These are phyloP conservation scores for Corythornis cristatus DNA, from an alignment of 2,113 vertebrate genomes.

Conservation along the genomic window DNA sequence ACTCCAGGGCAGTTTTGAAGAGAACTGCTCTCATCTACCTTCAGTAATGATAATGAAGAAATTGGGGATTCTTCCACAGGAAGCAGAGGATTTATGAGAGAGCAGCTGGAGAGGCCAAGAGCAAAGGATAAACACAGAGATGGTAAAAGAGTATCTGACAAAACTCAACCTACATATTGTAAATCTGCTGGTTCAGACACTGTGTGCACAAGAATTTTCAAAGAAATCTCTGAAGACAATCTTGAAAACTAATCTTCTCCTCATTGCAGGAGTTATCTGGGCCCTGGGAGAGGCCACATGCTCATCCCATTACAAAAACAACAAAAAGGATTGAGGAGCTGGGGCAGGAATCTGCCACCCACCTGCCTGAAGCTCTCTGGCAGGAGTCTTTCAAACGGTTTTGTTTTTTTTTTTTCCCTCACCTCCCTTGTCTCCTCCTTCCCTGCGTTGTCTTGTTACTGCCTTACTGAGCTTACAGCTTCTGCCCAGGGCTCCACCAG, in stretches of 20 bases:
- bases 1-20: slow-evolving; percentile 8
- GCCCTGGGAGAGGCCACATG: not conserved
- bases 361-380: not conserved
- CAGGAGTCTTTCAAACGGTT: not conserved
- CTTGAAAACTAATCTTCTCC: slow-evolving; percentile 47
- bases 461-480: not conserved
- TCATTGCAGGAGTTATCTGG: not conserved
- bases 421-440: not conserved
- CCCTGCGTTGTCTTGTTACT: not conserved
- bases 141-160: slow-evolving; percentile 59
- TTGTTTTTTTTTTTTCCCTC: not conserved
- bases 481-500: not conserved
- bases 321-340: not conserved
- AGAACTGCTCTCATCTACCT: not conserved
- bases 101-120: slow-evolving; percentile 61
- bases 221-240: slow-evolving; percentile 35
- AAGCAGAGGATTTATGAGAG: slow-evolving; percentile 57
- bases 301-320: not conserved
- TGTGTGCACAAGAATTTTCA: slow-evolving; percentile 10
- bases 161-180: slow-evolving; percentile 40
- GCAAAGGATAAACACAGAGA: slow-evolving; percentile 57
- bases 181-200: slow-evolving; percentile 43
- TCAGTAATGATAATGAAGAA: slow-evolving; percentile 52
- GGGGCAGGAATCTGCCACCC: not conserved
- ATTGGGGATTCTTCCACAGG: slow-evolving; percentile 24